Evolutionary conservation across 2,797 vertebrate genomes (phyloP), one percentile per base, ranked within the genome.

Genomic region (Lindbergichthys nudifrons): DNA sequence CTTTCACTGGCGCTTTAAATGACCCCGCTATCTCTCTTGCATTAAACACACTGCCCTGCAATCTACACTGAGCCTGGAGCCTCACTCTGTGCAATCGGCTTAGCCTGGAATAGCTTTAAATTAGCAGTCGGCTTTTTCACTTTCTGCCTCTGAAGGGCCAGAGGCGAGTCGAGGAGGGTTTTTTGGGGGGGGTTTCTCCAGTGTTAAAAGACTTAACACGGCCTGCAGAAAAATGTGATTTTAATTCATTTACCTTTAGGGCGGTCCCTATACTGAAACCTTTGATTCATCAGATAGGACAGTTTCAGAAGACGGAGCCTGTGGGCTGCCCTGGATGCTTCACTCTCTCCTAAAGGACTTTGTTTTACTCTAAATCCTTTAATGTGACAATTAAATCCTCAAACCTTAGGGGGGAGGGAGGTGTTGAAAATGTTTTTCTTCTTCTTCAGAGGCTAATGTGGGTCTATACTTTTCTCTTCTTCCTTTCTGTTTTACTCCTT

Each of bases 31-130:
- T 92, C 91, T 85, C 41, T 56, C 58, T 66, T 74, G 88, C 90
- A 82, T 91, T 90, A 91, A 92, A 90, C 85, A 81, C 86, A 83
- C 83, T 77, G 75, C 66, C 79, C 87, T 81, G 81, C 85, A 92
- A 91, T 94, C 92, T 90, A 82, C 88, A 71, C 82, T 87, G 88
- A 93, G 90, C 92, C 87, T 68, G 74, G 1, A 91, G 90, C 88
- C 84, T 89, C 85, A 80, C 87, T 85, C 81, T 68, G 64, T 76
- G 74, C 90, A 92, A 92, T 93, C 88, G 86, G 83, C 90, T 92
- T 92, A 90, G 78, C 84, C 88, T 86, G 77, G 80, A 90, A 92
- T 89, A 88, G 83, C 85, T 87, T 81, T 81, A 88, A 92, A 91
- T 93, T 92, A 91, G 86, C 70, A 73, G 70, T 88, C 75, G 79